Conservation (phyloP, 2,797 vertebrate genomes). For the Characodon lateralis region DNA sequence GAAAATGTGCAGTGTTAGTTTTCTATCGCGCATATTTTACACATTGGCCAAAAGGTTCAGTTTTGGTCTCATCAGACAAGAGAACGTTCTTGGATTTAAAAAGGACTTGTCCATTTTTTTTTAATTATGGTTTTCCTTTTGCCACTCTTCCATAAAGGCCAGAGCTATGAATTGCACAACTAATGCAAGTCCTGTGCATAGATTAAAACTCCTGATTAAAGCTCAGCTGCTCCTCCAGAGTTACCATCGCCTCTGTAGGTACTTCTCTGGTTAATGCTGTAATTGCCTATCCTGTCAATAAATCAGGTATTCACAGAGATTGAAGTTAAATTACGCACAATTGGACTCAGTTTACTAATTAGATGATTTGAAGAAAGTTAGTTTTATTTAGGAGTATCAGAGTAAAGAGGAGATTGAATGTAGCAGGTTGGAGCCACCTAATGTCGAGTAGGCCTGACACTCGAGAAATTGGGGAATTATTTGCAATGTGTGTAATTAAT, state of each 20-base stretch:
- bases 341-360: neutral
- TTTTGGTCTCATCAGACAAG: too few relatives aligned
- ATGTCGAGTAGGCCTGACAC: constrained; percentile 63
- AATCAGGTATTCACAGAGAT: neutral
- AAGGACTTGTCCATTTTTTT: too few relatives aligned
- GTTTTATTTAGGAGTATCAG: neutral
- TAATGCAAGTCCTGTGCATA: too few relatives aligned
- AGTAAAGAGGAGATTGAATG: constrained; percentile 41
- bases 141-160: too few relatives aligned
- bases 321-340: neutral
- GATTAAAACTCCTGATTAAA: too few relatives aligned
- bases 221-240: too few relatives aligned
- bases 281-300: neutral
- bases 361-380: neutral
- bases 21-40: too few relatives aligned
- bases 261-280: neutral
- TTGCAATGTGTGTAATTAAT: constrained; percentile 57
- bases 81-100: too few relatives aligned
- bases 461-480: constrained; percentile 60
- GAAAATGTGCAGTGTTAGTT: neutral
- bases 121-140: too few relatives aligned
- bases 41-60: too few relatives aligned
- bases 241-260: neutral
- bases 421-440: constrained; percentile 69
- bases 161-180: too few relatives aligned